Conservation (phyloP, 2,888 invertebrate genomes). For the Poecilus cupreus region DNA sequence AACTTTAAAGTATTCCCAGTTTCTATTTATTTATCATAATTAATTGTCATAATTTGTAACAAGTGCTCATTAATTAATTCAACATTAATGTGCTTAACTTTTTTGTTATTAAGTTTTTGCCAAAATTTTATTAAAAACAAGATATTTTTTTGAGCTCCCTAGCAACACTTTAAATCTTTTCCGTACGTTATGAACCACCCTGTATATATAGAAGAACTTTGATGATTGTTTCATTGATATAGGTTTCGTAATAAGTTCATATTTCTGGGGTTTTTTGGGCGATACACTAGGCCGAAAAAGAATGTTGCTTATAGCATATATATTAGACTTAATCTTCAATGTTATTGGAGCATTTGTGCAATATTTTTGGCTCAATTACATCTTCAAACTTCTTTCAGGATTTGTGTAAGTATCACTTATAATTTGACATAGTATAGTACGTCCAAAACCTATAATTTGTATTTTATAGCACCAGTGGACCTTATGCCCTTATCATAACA, state of each 20-base stretch:
- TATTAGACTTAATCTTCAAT: not conserved
- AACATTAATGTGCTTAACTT: too few relatives aligned
- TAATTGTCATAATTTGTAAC: too few relatives aligned
- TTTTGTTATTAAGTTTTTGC: too few relatives aligned
- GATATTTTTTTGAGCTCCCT: too few relatives aligned
- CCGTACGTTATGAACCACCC: too few relatives aligned
- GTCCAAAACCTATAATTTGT: not conserved
- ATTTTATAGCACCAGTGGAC: slow-evolving; percentile 78
- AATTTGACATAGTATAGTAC: not conserved
- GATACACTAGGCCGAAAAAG: slow-evolving; percentile 27
- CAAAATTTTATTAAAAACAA: too few relatives aligned
- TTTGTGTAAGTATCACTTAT: slow-evolving; percentile 13
- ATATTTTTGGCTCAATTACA: not conserved
- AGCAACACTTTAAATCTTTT: too few relatives aligned
- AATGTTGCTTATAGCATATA: not conserved
- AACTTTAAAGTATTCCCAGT: too few relatives aligned
- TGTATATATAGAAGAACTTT: too few relatives aligned
- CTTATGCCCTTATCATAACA: slow-evolving; percentile 82
- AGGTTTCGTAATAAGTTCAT: not conserved
- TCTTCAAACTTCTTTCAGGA: slow-evolving; percentile 4
- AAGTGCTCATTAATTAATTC: too few relatives aligned
- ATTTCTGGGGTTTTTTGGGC: slow-evolving; percentile 12
- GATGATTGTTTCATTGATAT: too few relatives aligned
- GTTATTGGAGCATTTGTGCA: not conserved
- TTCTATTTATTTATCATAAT: too few relatives aligned